These are phyloP conservation scores for Anoplopoma fimbria DNA, from an alignment of 2,113 vertebrate genomes.

Conservation along the genomic window DNA sequence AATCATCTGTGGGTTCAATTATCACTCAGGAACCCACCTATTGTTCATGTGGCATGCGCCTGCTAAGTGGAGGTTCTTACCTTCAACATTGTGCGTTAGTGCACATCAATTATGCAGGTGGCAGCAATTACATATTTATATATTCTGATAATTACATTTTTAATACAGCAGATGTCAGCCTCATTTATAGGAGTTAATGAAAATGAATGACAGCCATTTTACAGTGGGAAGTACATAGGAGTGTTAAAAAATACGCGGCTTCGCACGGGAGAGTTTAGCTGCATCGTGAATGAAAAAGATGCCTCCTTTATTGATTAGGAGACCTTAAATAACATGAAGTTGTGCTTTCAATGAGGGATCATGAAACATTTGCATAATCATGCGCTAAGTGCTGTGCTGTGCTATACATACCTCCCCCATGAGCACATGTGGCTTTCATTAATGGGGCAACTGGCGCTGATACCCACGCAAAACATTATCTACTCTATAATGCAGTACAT, in stretches of 20 bases:
- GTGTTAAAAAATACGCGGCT: conserved; percentile 33
- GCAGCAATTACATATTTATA: conserved; percentile 83
- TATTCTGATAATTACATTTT: conserved; percentile 84
- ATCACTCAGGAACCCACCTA: conserved; percentile 74
- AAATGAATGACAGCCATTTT: conserved; percentile 79
- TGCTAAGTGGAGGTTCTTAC: conserved; percentile 78
- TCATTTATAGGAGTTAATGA: conserved; percentile 81
- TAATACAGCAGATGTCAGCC: conserved; percentile 81
- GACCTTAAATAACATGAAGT: conserved; percentile 47
- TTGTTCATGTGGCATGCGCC: conserved; percentile 69
- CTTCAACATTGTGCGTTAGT: conserved; percentile 76
- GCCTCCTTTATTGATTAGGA: conserved; percentile 59
- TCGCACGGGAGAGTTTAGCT: background rate
- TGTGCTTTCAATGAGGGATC: conserved; percentile 59
- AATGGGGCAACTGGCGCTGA: conserved; percentile 16
- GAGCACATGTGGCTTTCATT: conserved; percentile 19
- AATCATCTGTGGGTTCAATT: conserved; percentile 71
- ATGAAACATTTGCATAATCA: conserved; percentile 56
- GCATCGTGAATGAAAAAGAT: conserved; percentile 28
- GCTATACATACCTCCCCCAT: conserved; percentile 13
- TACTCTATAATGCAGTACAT: conserved; percentile 23
- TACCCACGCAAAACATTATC: background rate
- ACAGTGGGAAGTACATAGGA: conserved; percentile 44
- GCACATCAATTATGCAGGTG: conserved; percentile 82
- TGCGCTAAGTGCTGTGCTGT: conserved; percentile 17